These are phyloP conservation scores for Ophion costatus DNA, from an alignment of 2,888 invertebrate species.

Conservation along the genomic window DNA sequence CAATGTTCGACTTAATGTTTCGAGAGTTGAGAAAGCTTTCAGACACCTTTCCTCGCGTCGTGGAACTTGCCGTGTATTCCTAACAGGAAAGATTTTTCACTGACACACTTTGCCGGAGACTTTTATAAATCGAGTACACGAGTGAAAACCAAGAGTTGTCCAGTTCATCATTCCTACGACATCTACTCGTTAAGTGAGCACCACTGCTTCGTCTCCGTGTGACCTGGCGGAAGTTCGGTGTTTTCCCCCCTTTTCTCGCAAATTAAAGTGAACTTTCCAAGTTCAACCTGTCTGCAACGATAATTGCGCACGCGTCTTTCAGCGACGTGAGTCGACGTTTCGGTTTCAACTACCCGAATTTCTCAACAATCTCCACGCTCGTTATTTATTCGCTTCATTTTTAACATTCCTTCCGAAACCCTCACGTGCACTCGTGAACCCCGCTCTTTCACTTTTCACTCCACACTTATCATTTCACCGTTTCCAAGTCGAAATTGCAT, in stretches of 20 bases:
- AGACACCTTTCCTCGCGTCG: background rate
- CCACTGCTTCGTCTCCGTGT: background rate
- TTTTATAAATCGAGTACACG: constrained; percentile 8
- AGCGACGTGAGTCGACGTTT: background rate
- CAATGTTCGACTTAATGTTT: constrained; percentile 20
- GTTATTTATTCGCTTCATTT: background rate
- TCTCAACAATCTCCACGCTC: background rate
- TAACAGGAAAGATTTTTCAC: constrained; percentile 8
- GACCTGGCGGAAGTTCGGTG: background rate
- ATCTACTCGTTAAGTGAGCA: background rate
- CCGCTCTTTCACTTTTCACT: too few relatives aligned
- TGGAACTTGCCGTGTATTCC: background rate
- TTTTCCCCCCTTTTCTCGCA: background rate
- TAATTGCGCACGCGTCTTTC: background rate
- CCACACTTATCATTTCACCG: background rate
- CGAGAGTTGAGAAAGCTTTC: constrained; percentile 4
- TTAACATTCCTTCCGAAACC: background rate
- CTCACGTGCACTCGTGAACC: background rate
- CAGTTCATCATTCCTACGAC: background rate
- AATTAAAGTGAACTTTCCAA: background rate
- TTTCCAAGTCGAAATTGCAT: background rate
- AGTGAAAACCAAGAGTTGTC: constrained; percentile 26
- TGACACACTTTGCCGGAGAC: constrained; percentile 7
- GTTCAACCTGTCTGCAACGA: background rate
- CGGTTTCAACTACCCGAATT: background rate